Conservation (phyloP, 92 coral and sea anemone genomes). For the Porites rus region DNA sequence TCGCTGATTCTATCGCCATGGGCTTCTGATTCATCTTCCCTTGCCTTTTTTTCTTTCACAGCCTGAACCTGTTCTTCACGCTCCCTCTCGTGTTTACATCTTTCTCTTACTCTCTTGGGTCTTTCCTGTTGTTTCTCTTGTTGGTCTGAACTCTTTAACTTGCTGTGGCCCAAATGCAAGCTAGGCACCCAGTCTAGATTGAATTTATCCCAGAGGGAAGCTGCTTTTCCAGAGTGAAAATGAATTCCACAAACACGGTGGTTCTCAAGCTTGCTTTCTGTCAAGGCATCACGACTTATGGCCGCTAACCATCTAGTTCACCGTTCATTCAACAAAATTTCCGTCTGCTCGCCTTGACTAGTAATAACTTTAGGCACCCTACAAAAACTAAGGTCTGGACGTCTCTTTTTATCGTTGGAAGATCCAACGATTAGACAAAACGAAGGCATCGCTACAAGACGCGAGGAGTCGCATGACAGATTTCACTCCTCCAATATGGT, state of each 20-base stretch:
- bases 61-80: background rate
- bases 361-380: slow-evolving; percentile 60
- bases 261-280: slow-evolving; percentile 25
- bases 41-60: slow-evolving; percentile 25
- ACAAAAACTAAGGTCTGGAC: slow-evolving; percentile 57
- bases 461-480: slow-evolving; percentile 1
- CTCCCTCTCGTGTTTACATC: slow-evolving; percentile 45
- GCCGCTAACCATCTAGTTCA: slow-evolving; percentile 42
- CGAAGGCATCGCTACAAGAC: slow-evolving; percentile 38
- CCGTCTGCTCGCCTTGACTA: slow-evolving; percentile 51
- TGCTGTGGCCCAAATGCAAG: slow-evolving; percentile 36
- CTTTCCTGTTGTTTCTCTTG: slow-evolving; percentile 32
- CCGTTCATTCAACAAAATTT: slow-evolving; percentile 68
- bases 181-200: slow-evolving; percentile 44
- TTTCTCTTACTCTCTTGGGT: slow-evolving; percentile 34
- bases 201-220: slow-evolving; percentile 38
- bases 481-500: slow-evolving; percentile 18
- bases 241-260: slow-evolving; percentile 31
- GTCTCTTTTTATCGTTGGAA: slow-evolving; percentile 44
- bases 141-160: background rate
- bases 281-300: slow-evolving; percentile 49
- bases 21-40: slow-evolving; percentile 30
- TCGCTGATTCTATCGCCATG: slow-evolving; percentile 32
- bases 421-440: slow-evolving; percentile 52
- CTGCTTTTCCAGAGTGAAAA: slow-evolving; percentile 37